These are phyloP conservation scores for Platerodrilus igneus DNA, from an alignment of 2,888 invertebrate species.

Conservation along the genomic window DNA sequence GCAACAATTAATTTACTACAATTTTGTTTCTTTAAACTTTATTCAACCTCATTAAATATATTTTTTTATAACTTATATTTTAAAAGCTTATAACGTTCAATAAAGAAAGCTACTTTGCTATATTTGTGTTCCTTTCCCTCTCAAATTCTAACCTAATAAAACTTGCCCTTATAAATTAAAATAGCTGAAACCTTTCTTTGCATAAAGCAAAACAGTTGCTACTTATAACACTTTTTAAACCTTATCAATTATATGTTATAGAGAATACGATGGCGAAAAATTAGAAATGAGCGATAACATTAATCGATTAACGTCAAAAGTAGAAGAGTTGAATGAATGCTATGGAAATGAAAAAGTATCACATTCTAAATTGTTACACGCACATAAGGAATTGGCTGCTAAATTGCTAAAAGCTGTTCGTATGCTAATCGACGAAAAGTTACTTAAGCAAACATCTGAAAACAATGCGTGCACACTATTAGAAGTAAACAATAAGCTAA, in stretches of 20 bases:
- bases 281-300: constrained; percentile 27
- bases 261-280: constrained; percentile 25
- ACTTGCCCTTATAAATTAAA: too few relatives aligned
- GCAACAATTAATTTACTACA: too few relatives aligned
- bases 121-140: too few relatives aligned
- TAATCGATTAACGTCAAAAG: constrained; percentile 21
- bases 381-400: constrained; percentile 36
- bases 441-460: constrained; percentile 27
- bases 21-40: too few relatives aligned
- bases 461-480: constrained; percentile 6
- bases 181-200: too few relatives aligned
- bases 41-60: too few relatives aligned
- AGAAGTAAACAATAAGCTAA: too few relatives aligned
- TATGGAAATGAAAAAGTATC: constrained; percentile 28
- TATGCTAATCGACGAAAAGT: constrained; percentile 34
- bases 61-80: too few relatives aligned
- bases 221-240: background rate
- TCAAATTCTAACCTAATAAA: too few relatives aligned
- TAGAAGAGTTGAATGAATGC: constrained; percentile 25
- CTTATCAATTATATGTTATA: constrained; percentile 13
- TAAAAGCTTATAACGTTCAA: too few relatives aligned
- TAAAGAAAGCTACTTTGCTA: too few relatives aligned
- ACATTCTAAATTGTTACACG: constrained; percentile 30
- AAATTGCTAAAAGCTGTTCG: constrained; percentile 36
- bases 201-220: background rate